Evolutionary conservation across 1,140 invertebrate species (phyloP), one percentile per base, ranked within the genome.

Genomic region (Homarus americanus): DNA sequence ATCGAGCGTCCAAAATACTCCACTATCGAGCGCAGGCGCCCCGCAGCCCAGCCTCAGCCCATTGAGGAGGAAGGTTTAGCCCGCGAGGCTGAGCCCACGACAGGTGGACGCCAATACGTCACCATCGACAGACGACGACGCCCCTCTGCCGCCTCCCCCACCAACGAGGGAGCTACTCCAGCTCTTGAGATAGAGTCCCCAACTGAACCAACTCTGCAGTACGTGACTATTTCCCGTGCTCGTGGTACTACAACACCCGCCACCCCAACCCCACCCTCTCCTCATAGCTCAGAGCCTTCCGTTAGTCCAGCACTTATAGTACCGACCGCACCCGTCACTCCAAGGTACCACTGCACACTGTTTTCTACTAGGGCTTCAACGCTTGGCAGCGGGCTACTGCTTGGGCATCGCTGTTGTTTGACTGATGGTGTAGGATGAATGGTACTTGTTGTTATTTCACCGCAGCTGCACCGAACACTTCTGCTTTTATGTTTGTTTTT

Each of bases 181-280:
- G 66, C 69, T 36, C 44, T 49, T 36, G 83, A 85, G n/a, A 20
- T 24, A 12, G 20, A 75, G 32, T 72, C 49, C 38, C 34, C 91
- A 10, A 85, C 87, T 20, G 87, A 93, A 38, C 75, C 87, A n/a
- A 41, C 76, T 36, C 87, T 92, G 66, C 69, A 93, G 90, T 93
- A 93, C 75, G 89, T 91, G 73, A 91, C 89, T 49, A 86, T 91
- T 66, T 36, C 10, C 24, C 89, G 89, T 40, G 17, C 53, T 44
- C n/a, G 89, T n/a, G n/a, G 49, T 38, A 88, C 34, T 38, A 72
- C 38, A n/a, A 40, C 63, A 28, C 75, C 63, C 44, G 49, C 73
- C 38, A 40, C 89, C 40, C n/a, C 36, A 72, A 73, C 82, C 20
- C 80, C 82, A 66, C 28, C 75, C n/a, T 36, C 76, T 79, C 66